Conservation (phyloP, 2,888 invertebrate genomes). For the Rhorus exstirpatorius region DNA sequence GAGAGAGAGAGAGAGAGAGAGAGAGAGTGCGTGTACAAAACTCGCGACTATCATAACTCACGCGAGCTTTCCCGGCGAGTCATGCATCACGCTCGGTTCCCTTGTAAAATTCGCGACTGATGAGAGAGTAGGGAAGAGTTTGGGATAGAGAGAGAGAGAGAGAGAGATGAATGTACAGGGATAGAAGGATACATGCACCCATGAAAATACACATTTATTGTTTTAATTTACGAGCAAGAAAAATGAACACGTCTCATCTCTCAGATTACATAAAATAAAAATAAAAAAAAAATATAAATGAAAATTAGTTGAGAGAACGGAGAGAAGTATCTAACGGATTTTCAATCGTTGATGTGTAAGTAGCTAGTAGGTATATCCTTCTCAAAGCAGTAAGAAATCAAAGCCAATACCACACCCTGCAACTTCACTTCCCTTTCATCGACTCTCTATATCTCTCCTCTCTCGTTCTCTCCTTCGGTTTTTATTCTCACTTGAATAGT, state of each 20-base stretch:
- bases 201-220: constrained; percentile 26
- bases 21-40: constrained; percentile 63
- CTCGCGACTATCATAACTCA: constrained; percentile 67
- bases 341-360: neutral
- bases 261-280: neutral
- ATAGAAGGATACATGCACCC: neutral
- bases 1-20: constrained; percentile 42
- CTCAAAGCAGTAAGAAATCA: neutral
- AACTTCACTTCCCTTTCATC: neutral
- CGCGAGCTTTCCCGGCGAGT: constrained; percentile 66
- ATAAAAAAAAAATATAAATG: neutral
- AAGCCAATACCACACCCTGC: neutral
- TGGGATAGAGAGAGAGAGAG: constrained; percentile 5
- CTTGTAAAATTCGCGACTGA: constrained; percentile 64
- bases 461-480: neutral
- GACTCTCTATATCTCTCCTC: constrained; percentile 1
- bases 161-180: neutral
- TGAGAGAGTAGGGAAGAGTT: constrained; percentile 22
- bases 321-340: neutral
- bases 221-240: constrained; percentile 50
- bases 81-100: constrained; percentile 65
- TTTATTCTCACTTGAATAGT: constrained; percentile 14
- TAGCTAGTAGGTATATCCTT: neutral
- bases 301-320: constrained; percentile 8
- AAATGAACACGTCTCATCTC: constrained; percentile 33